Evolutionary conservation across 2,113 vertebrate genomes (phyloP).

Genomic region (Nymphicus hollandicus): DNA sequence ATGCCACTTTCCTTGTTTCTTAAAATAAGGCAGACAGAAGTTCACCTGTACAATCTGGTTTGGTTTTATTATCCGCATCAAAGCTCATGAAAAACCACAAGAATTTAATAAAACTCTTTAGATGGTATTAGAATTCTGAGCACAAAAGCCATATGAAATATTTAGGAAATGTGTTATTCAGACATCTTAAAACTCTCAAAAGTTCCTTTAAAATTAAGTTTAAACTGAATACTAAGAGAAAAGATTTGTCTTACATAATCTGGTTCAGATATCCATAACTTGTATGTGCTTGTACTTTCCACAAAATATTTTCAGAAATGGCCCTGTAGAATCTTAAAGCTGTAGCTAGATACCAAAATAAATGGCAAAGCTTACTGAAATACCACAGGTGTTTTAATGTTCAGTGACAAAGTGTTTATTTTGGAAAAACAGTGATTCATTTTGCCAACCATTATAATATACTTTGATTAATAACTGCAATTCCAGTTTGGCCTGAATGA

Average conservation of each 20-base stretch:
- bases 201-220: not conserved
- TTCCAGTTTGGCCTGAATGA: constrained; percentile 33
- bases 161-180: not conserved
- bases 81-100: not conserved
- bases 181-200: not conserved
- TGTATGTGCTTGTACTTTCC: not conserved
- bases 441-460: not conserved
- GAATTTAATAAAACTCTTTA: not conserved
- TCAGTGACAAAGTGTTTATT: not conserved
- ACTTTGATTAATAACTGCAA: constrained; percentile 50
- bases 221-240: not conserved
- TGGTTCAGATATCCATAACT: not conserved
- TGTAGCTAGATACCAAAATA: not conserved
- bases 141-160: not conserved
- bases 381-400: not conserved
- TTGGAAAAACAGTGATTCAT: not conserved
- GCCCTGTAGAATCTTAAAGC: not conserved
- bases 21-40: not conserved
- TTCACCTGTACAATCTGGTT: not conserved
- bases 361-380: not conserved
- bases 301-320: not conserved
- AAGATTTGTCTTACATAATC: not conserved
- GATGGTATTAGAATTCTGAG: not conserved
- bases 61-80: not conserved
- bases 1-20: not conserved